A percentile compares a stretch with the other conserved stretches of the same genome.
phyloP scores from a whole-genome alignment of 2,888 invertebrate genomes.

The Pseudococcus longispinus region DNA sequence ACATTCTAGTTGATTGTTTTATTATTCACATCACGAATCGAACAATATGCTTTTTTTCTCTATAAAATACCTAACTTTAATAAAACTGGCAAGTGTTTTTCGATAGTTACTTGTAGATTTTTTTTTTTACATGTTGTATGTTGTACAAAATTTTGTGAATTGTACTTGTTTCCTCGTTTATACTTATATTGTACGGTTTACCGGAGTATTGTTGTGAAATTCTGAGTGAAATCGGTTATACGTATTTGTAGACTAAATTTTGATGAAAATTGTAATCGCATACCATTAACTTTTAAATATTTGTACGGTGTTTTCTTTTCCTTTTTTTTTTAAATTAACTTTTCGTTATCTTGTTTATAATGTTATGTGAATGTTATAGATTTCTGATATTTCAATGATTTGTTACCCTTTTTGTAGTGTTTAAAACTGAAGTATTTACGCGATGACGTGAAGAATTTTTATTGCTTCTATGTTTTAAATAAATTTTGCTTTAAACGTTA shows the following conservation, averaged over 20 bases:
- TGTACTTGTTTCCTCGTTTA: background rate
- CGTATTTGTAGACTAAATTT: constrained; percentile 31
- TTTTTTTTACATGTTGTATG: background rate
- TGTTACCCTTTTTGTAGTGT: constrained; percentile 35
- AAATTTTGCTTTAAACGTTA: constrained; percentile 49
- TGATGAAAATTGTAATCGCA: background rate
- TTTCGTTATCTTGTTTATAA: constrained; percentile 30
- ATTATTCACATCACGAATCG: background rate
- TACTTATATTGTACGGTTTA: background rate
- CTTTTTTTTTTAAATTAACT: background rate
- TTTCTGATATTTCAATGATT: constrained; percentile 21
- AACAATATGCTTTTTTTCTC: background rate
- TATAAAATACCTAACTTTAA: background rate
- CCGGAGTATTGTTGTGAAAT: background rate
- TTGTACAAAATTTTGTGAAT: constrained; percentile 22
- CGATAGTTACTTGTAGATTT: background rate
- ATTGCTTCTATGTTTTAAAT: constrained; percentile 51
- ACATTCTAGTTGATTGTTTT: background rate
- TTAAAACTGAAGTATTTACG: constrained; percentile 38
- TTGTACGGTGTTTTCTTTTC: constrained; percentile 12
- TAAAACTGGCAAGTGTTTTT: background rate
- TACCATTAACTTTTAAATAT: constrained; percentile 5
- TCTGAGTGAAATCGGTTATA: constrained; percentile 28
- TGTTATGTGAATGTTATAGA: constrained; percentile 28
- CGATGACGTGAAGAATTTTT: constrained; percentile 24